These are phyloP conservation scores for Ctena decussata DNA, from an alignment of 2,888 invertebrate species.

Conservation along the genomic window DNA sequence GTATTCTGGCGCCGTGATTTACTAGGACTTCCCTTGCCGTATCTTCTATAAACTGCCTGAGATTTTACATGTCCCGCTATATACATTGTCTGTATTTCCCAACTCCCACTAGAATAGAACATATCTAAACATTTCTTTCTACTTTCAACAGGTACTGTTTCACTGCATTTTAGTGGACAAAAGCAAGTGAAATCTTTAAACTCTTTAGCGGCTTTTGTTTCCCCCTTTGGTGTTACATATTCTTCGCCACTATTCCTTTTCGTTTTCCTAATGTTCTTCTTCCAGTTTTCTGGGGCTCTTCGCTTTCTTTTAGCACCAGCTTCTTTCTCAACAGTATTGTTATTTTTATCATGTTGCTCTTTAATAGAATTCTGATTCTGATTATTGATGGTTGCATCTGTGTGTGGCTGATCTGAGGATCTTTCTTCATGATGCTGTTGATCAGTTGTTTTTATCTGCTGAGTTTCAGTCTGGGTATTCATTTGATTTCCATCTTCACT, in stretches of 20 bases:
- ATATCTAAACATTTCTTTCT: not conserved
- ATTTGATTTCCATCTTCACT: too few relatives aligned
- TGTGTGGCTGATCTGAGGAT: too few relatives aligned
- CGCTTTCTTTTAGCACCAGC: not conserved
- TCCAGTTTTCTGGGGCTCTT: not conserved
- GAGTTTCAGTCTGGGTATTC: too few relatives aligned
- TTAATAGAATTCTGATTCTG: too few relatives aligned
- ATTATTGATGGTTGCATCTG: too few relatives aligned
- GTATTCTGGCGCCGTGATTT: not conserved
- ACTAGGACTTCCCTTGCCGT: not conserved
- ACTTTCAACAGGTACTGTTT: not conserved
- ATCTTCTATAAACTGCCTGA: not conserved
- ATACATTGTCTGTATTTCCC: not conserved
- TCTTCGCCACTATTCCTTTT: not conserved
- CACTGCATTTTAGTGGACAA: not conserved
- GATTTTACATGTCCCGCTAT: not conserved
- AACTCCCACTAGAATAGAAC: not conserved
- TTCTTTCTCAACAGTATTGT: too few relatives aligned
- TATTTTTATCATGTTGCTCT: too few relatives aligned
- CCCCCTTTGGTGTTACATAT: not conserved
- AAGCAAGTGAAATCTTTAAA: not conserved
- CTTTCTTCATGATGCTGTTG: too few relatives aligned
- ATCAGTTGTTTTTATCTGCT: too few relatives aligned
- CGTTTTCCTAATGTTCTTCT: not conserved
- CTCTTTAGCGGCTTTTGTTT: not conserved